A percentile compares a stretch with the other conserved stretches of the same genome.
These are phyloP conservation scores for Chamaedrilus cognettii DNA, from an alignment of 2,888 invertebrate genomes.

Conservation along the genomic window DNA sequence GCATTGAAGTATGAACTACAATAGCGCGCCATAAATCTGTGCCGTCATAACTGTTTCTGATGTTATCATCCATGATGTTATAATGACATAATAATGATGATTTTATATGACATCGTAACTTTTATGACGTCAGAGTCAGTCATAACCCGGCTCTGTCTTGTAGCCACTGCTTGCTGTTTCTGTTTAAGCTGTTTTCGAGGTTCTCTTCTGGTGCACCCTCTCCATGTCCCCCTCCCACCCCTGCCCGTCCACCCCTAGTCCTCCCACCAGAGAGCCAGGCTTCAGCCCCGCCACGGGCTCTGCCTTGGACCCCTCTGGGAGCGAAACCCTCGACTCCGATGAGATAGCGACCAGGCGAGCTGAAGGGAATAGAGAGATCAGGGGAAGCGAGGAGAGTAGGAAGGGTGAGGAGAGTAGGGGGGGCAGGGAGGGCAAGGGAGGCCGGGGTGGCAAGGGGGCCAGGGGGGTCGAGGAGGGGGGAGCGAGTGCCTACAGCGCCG, in stretches of 20 bases:
- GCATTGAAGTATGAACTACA: too few species aligned
- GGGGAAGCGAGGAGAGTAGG: not conserved
- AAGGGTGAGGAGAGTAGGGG: too few species aligned
- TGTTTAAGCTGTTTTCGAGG: conserved; percentile 11
- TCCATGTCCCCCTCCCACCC: conserved; percentile 3
- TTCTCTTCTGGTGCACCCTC: conserved; percentile 11
- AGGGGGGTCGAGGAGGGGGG: not conserved
- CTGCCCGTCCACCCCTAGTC: not conserved
- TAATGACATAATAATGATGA: too few species aligned
- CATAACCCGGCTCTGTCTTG: not conserved
- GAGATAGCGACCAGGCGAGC: not conserved
- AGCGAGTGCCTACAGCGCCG: not conserved
- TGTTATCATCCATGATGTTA: too few species aligned
- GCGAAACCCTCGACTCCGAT: not conserved
- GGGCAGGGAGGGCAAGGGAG: too few species aligned
- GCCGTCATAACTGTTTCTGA: too few species aligned
- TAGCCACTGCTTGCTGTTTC: not conserved
- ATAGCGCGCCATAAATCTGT: too few species aligned
- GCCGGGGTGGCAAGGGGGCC: not conserved
- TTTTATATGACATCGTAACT: too few species aligned
- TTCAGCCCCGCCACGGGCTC: not conserved
- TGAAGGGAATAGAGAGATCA: not conserved
- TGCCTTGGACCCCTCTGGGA: not conserved
- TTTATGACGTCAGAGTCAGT: too few species aligned
- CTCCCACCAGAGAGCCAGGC: not conserved